These are phyloP conservation scores for Vidua chalybeata DNA, from an alignment of 2,113 vertebrate species.

Conservation along the genomic window DNA sequence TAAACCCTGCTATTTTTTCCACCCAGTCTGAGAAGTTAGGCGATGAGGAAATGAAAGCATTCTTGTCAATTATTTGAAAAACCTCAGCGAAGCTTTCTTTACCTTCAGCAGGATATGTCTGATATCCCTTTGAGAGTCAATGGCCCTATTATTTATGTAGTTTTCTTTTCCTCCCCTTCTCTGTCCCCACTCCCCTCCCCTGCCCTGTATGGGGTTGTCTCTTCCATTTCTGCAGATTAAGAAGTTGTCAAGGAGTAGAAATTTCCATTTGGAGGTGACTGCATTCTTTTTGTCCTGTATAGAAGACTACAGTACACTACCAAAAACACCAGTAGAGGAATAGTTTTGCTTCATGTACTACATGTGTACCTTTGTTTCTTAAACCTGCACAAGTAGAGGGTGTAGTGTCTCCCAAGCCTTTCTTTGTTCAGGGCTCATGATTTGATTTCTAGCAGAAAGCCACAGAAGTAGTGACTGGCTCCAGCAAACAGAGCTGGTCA, in stretches of 20 bases:
- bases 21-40: background rate
- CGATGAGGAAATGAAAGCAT: background rate
- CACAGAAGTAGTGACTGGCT: background rate
- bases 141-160: background rate
- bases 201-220: background rate
- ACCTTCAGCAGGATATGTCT: background rate
- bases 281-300: background rate
- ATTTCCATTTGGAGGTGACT: background rate
- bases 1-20: background rate
- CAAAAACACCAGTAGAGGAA: background rate
- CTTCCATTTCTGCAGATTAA: background rate
- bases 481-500: background rate
- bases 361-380: background rate
- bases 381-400: background rate
- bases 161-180: accelerated
- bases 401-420: background rate
- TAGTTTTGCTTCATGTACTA: background rate
- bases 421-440: background rate
- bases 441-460: background rate
- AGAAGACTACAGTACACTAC: background rate
- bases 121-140: background rate
- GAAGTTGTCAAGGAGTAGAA: background rate
- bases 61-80: background rate
- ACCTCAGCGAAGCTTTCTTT: background rate
- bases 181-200: background rate